phyloP scores from a whole-genome alignment of 2,113 vertebrate species.

The Callocephalon fimbriatum region DNA sequence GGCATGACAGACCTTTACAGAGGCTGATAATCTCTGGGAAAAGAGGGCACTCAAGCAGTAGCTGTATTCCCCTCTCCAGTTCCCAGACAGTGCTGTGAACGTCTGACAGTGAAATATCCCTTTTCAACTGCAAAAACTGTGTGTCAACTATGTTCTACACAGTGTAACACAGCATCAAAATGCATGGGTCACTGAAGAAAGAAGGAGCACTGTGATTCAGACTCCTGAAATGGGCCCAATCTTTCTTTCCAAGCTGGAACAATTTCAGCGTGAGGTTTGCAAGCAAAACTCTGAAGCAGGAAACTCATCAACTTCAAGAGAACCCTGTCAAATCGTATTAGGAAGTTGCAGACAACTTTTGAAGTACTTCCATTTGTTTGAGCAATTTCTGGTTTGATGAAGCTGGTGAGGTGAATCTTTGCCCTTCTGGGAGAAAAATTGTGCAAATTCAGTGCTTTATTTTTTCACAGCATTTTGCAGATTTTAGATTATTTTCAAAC shows the following conservation, averaged over 20 bases:
- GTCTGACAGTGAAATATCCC: background rate
- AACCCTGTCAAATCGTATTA: background rate
- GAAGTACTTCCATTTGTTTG: background rate
- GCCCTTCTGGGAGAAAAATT: background rate
- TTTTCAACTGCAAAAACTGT: background rate
- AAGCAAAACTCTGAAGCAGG: background rate
- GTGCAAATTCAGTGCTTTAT: background rate
- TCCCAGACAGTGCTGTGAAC: background rate
- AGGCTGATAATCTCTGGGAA: background rate
- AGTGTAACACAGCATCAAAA: fast-evolving
- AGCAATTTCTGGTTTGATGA: background rate
- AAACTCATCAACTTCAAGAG: background rate
- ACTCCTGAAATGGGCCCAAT: background rate
- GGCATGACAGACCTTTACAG: fast-evolving
- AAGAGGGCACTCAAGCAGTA: background rate
- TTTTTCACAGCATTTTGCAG: background rate
- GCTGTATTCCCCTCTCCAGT: background rate
- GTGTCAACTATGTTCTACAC: background rate
- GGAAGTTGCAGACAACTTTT: background rate
- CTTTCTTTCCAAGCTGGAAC: background rate
- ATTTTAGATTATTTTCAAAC: background rate
- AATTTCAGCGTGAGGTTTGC: background rate
- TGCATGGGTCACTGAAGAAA: fast-evolving
- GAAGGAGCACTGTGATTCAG: background rate
- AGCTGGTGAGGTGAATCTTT: background rate